phyloP scores from a whole-genome alignment of 2,797 vertebrate genomes.

The Propithecus perrieri region DNA sequence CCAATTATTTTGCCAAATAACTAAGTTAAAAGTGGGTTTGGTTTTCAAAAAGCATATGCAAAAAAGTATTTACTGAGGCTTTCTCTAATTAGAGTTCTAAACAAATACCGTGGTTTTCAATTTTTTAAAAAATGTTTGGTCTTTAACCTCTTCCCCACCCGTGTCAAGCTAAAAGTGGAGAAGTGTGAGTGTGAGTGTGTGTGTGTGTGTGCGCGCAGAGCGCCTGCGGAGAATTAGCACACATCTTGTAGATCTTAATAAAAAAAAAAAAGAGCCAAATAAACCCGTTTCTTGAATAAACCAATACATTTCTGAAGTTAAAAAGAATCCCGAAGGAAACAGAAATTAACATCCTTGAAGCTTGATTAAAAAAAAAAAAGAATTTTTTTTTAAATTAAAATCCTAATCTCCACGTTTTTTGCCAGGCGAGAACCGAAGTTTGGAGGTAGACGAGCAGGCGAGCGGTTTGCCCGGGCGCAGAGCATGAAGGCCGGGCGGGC shows the following conservation, averaged over 20 bases:
- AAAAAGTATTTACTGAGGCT: constrained; percentile 15
- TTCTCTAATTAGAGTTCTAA: constrained; percentile 52
- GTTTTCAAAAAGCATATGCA: constrained; percentile 29
- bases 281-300: constrained; percentile 62
- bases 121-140: not conserved
- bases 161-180: not conserved
- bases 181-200: not conserved
- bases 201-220: not conserved
- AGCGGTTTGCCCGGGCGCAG: constrained; percentile 61
- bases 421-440: constrained; percentile 76
- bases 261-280: not conserved
- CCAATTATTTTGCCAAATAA: constrained; percentile 41
- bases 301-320: constrained; percentile 54
- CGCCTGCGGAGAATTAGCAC: constrained; percentile 32
- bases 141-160: not conserved
- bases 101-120: not conserved
- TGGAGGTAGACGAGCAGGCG: constrained; percentile 68
- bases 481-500: constrained; percentile 63
- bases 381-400: constrained; percentile 55
- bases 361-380: not conserved
- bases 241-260: constrained; percentile 11
- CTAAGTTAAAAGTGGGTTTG: constrained; percentile 40
- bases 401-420: constrained; percentile 57
- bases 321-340: constrained; percentile 58
- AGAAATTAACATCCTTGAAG: constrained; percentile 30